These are phyloP conservation scores for Heliornis fulica DNA, from an alignment of 2,113 vertebrate species.

Conservation along the genomic window DNA sequence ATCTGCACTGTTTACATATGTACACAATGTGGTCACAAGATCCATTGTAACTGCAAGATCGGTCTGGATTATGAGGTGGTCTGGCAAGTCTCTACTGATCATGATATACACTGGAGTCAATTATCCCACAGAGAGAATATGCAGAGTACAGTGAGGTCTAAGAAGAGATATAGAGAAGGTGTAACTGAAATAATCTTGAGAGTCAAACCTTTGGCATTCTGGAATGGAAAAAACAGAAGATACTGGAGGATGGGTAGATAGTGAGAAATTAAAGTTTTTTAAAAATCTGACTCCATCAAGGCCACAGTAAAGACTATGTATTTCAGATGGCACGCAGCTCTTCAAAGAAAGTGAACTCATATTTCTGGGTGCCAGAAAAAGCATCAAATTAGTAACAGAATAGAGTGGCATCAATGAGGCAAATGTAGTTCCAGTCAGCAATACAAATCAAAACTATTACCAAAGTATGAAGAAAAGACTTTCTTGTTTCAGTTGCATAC, in stretches of 20 bases:
- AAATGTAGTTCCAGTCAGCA: not conserved
- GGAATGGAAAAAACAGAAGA: not conserved
- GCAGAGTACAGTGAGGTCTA: not conserved
- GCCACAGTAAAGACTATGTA: not conserved
- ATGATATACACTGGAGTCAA: not conserved
- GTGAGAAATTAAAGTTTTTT: not conserved
- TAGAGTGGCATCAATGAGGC: not conserved
- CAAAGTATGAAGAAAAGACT: not conserved
- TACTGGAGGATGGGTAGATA: not conserved
- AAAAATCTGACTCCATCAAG: not conserved
- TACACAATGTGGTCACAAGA: constrained; percentile 17
- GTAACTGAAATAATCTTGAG: not conserved
- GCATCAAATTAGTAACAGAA: not conserved
- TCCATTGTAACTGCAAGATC: not conserved
- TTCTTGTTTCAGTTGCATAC: not conserved
- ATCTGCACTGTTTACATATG: constrained; percentile 1
- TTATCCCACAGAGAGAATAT: not conserved
- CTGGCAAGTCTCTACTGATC: not conserved
- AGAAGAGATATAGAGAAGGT: not conserved
- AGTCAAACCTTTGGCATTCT: not conserved
- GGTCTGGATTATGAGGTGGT: constrained; percentile 20
- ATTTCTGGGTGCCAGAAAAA: not conserved
- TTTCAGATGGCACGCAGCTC: not conserved
- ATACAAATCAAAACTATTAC: not conserved
- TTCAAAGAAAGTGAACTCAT: not conserved